Evolutionary conservation across 2,113 vertebrate species (phyloP).

Genomic region (Stictonetta naevosa): DNA sequence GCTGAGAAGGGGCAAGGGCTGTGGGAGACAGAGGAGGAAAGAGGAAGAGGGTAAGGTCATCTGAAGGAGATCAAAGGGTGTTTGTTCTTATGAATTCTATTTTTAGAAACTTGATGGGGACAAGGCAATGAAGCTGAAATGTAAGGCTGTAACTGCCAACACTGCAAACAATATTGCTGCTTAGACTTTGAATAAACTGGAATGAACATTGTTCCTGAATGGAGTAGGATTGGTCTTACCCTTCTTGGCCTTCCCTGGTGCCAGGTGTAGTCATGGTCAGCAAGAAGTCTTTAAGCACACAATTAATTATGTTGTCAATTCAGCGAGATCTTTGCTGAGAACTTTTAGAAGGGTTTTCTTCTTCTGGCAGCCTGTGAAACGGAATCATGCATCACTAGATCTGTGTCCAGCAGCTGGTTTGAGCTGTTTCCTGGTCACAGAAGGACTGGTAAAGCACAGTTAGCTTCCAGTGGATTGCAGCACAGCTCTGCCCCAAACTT

Average conservation of each 20-base stretch:
- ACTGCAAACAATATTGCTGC: not conserved
- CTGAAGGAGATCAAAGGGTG: not conserved
- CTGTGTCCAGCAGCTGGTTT: not conserved
- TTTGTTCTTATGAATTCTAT: conserved; percentile 6
- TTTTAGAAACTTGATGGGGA: conserved; percentile 34
- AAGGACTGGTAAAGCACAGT: not conserved
- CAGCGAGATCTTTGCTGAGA: not conserved
- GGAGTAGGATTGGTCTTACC: not conserved
- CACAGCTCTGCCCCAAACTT: not conserved
- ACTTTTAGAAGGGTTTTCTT: not conserved
- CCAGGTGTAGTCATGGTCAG: fast-evolving
- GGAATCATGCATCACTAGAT: not conserved
- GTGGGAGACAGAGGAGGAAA: not conserved
- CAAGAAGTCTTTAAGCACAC: not conserved
- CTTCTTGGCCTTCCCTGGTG: not conserved
- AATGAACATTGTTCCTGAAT: not conserved
- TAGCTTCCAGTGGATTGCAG: not conserved
- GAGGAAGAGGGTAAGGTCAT: not conserved
- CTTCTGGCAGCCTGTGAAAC: not conserved
- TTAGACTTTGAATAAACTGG: not conserved
- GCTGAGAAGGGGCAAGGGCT: not conserved
- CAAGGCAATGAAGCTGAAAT: not conserved
- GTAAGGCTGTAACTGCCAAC: not conserved
- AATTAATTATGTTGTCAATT: not conserved
- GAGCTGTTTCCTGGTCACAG: not conserved